Conservation (phyloP, 2,888 invertebrate species). For the Drosophila nr. medialis region DNA sequence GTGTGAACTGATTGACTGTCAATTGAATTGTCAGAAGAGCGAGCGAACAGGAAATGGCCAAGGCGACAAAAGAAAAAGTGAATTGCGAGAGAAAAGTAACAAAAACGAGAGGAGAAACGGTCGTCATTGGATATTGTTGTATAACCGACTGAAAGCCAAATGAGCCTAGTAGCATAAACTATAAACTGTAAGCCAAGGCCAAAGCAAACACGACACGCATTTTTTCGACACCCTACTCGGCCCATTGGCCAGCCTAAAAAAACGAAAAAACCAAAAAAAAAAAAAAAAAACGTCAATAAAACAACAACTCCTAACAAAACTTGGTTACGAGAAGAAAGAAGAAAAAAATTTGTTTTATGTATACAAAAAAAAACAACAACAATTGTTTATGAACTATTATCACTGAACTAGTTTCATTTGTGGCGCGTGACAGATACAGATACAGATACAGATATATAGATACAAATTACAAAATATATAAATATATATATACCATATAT, state of each 20-base stretch:
- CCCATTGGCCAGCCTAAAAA: conserved; percentile 37
- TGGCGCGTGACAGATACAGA: conserved; percentile 42
- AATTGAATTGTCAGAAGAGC: conserved; percentile 13
- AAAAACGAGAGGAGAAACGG: conserved; percentile 2
- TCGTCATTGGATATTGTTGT: conserved; percentile 47
- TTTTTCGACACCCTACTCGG: conserved; percentile 58
- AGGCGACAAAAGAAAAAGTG: conserved; percentile 1
- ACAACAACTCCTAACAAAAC: conserved; percentile 11
- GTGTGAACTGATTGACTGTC: not conserved
- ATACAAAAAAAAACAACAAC: not conserved
- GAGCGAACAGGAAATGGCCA: conserved; percentile 35
- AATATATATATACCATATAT: conserved; percentile 2
- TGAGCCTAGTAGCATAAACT: conserved; percentile 19
- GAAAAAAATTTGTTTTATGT: not conserved
- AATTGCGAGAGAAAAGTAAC: not conserved
- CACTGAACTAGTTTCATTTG: conserved; percentile 64
- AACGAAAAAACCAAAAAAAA: too few species aligned
- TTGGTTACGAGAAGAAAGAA: conserved; percentile 37
- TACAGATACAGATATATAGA: not conserved
- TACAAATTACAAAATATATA: not conserved
- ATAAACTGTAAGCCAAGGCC: conserved; percentile 54
- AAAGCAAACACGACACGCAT: conserved; percentile 51
- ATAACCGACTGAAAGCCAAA: conserved; percentile 45
- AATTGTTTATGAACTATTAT: conserved; percentile 62
- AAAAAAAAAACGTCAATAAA: conserved; percentile 11